Conservation (phyloP, 2,888 invertebrate genomes). For the Leucozona laternaria region DNA sequence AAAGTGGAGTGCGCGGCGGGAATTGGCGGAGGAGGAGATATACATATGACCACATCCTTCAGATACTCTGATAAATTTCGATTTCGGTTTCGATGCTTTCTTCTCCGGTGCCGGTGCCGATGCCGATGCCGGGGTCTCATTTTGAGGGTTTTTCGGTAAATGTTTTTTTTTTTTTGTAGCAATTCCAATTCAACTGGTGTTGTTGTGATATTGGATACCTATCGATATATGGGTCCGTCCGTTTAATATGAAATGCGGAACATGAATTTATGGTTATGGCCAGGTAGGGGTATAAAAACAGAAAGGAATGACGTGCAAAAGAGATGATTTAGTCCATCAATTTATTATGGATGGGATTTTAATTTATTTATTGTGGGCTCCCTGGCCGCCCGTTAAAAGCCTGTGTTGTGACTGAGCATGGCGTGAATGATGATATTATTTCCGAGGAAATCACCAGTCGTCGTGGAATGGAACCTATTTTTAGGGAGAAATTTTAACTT, state of each 20-base stretch:
- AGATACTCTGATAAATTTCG: slow-evolving; percentile 68
- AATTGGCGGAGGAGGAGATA: slow-evolving; percentile 14
- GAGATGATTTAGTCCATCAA: slow-evolving; percentile 66
- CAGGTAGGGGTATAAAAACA: slow-evolving; percentile 4
- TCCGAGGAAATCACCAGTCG: background rate
- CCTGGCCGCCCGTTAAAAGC: background rate
- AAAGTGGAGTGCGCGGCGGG: background rate
- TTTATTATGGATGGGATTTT: slow-evolving; percentile 41
- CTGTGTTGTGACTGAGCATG: slow-evolving; percentile 28
- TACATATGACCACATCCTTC: slow-evolving; percentile 65
- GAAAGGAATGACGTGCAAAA: slow-evolving; percentile 46
- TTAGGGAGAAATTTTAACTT: background rate
- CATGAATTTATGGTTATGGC: slow-evolving; percentile 31
- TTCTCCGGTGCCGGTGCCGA: slow-evolving; percentile 13
- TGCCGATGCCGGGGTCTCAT: background rate
- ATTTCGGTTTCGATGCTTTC: slow-evolving; percentile 71
- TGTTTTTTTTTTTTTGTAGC: background rate
- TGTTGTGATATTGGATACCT: slow-evolving; percentile 47
- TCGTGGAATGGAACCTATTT: background rate
- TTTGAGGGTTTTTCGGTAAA: background rate
- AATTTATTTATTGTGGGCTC: slow-evolving; percentile 43
- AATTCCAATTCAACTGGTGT: background rate
- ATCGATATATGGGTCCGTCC: slow-evolving; percentile 28
- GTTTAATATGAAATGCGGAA: slow-evolving; percentile 53
- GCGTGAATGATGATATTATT: slow-evolving; percentile 43